A percentile compares a stretch with the other conserved stretches of the same genome.
Conservation (phyloP, 2,888 invertebrate genomes). For the Smittia sp. region DNA sequence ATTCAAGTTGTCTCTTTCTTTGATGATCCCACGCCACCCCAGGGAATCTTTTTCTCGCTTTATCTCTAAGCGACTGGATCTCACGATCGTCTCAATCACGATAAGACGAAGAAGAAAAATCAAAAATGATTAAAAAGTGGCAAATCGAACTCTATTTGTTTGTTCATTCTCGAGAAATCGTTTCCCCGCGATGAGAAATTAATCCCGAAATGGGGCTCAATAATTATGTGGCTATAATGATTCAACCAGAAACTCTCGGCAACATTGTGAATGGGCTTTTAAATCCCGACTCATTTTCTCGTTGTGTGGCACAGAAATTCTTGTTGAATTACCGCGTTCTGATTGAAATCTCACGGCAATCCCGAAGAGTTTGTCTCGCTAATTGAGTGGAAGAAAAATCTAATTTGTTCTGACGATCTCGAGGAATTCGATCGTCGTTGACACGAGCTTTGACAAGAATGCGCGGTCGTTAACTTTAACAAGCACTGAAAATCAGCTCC, state of each 20-base stretch:
- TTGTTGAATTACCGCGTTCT: conserved; percentile 39
- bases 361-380: neutral
- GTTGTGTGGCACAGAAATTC: conserved; percentile 38
- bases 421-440: neutral
- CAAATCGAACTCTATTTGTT: neutral
- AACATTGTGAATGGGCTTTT: conserved; percentile 22
- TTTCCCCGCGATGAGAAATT: neutral
- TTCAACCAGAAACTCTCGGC: neutral
- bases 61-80: too few relatives aligned
- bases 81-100: too few relatives aligned
- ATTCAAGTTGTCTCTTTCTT: too few relatives aligned
- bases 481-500: neutral
- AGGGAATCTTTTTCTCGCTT: too few relatives aligned
- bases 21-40: too few relatives aligned
- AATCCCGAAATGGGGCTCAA: neutral
- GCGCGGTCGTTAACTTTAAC: neutral
- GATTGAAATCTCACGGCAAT: conserved; percentile 34
- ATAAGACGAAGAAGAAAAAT: neutral
- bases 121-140: conserved; percentile 7
- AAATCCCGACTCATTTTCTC: conserved; percentile 1
- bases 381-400: conserved; percentile 18
- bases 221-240: conserved; percentile 22
- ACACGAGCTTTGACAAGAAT: too few relatives aligned
- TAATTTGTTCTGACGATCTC: neutral
- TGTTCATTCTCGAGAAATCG: neutral